Base-by-base conservation (phyloP, 2,888 invertebrate species). In the Drosophila neoperkinsi region DNA sequence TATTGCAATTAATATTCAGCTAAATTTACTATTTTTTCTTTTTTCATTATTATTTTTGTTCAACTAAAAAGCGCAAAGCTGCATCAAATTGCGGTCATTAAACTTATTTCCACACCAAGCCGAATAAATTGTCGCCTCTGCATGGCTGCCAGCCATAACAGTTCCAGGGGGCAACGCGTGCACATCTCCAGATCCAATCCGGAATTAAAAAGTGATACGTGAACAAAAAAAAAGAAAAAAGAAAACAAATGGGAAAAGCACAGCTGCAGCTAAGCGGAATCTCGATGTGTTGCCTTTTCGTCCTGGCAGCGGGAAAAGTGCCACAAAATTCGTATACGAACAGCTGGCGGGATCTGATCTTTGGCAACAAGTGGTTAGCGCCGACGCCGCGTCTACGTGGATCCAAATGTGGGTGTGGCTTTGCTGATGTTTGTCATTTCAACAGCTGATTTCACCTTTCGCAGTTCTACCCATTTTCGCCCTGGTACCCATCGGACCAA, bases 391-490 rank as follows among this genome's bases (percentile, higher is more conserved):
- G 91, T 11, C 55, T 62, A 9, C 88, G 91, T 10, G 91, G 92
- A 55, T 77, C 89, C 62, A 88, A 91, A 76, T 92, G 91, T 92
- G 88, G 62, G 91, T 90, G 71, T 61, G 62, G 43, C 30, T 41
- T 41, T 57, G 21, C 28, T 50, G 46, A 25, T 31, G 11, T 49
- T 59, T 60, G 30, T 38, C 16, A 58, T 56, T 55, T 52, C 51
- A 38, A 28, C 21, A 61, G 57, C 28, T 64, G 28, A 56, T 63
- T 64, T 51, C 11, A 41, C 9, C 41, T 16, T 66, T 73, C 57
- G 57, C 62, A 97, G 97, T 97, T 92, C 92, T 97, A 13, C 96
- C 97, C 0, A 93, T 98, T 18, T 97, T 98, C 91, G 96, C 96
- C 1, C 94, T 97, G 85, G 95, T 97, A 41, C 96, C 96, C 74